Evolutionary conservation across 2,113 vertebrate species (phyloP).

Genomic region (Jacana jacana): DNA sequence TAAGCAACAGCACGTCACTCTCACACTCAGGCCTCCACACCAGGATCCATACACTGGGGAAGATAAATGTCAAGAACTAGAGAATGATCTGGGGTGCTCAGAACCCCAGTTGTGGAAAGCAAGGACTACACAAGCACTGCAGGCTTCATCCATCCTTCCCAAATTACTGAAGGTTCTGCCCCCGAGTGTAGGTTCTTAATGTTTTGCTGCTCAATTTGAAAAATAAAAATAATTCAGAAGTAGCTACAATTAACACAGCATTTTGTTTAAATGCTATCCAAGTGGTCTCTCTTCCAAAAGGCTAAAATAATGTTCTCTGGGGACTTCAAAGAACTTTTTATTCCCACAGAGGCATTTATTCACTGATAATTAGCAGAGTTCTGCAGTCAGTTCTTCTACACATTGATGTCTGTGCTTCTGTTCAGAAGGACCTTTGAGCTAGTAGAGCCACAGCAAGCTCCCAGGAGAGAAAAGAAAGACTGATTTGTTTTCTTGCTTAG

Average conservation of each 20-base stretch:
- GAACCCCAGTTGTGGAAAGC: background rate
- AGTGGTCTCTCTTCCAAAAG: background rate
- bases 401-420: background rate
- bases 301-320: background rate
- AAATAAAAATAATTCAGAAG: background rate
- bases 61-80: background rate
- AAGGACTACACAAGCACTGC: background rate
- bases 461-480: background rate
- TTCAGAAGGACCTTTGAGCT: background rate
- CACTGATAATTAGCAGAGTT: background rate
- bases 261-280: background rate
- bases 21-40: background rate
- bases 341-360: background rate
- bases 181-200: background rate
- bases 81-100: background rate
- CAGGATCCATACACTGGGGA: background rate
- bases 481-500: background rate
- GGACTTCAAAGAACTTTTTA: background rate
- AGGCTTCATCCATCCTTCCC: background rate
- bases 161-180: background rate
- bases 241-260: background rate
- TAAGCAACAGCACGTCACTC: accelerated
- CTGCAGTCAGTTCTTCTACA: background rate
- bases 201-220: background rate
- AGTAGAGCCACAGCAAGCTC: background rate